phyloP scores from a whole-genome alignment of 2,113 vertebrate genomes.

The Myiopsitta monachus region DNA sequence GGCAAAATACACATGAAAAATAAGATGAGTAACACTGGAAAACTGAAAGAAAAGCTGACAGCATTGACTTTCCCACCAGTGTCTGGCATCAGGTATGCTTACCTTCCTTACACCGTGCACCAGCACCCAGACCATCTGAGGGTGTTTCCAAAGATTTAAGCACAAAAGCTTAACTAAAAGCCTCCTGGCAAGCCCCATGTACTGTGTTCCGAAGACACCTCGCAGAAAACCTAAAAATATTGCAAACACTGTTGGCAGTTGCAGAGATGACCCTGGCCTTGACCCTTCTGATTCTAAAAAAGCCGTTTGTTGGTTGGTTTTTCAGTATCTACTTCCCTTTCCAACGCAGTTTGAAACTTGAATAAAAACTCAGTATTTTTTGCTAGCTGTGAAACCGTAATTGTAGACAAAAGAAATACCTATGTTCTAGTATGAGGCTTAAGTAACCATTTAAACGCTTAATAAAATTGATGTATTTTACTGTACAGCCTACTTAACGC shows the following conservation, averaged over 20 bases:
- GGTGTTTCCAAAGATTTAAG: no score
- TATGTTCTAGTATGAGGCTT: rapidly evolving
- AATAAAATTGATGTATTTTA: rapidly evolving
- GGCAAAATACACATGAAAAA: neutral
- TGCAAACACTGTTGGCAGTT: neutral
- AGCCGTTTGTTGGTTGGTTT: rapidly evolving
- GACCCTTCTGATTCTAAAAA: neutral
- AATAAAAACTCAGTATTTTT: rapidly evolving
- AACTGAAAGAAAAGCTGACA: neutral
- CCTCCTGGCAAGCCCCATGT: rapidly evolving
- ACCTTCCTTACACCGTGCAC: rapidly evolving
- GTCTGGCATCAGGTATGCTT: no score
- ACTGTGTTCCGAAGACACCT: rapidly evolving
- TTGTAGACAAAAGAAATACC: rapidly evolving
- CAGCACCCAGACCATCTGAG: neutral
- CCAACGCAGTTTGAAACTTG: neutral
- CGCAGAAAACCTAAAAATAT: neutral
- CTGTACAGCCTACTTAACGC: rapidly evolving
- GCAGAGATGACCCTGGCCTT: neutral
- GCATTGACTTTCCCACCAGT: neutral
- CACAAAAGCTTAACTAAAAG: neutral
- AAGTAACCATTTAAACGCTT: neutral
- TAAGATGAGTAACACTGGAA: neutral
- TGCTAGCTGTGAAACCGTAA: rapidly evolving
- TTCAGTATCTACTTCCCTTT: neutral